phyloP scores from a whole-genome alignment of 1,140 invertebrate species.

The Cephus cinctus region DNA sequence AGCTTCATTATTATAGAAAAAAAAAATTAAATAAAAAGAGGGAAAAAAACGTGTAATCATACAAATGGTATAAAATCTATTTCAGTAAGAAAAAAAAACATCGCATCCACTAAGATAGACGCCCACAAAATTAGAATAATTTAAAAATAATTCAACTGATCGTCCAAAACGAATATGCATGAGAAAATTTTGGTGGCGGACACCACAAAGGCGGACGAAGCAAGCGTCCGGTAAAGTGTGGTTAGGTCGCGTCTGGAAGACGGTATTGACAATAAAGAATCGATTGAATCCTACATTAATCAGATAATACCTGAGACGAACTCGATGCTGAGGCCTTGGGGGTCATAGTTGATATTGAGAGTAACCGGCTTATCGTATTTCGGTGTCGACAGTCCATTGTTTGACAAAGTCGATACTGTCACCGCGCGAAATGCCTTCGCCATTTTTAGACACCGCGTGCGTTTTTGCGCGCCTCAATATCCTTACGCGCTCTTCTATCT shows the following conservation, averaged over 20 bases:
- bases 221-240: slow-evolving; percentile 24
- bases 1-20: no score
- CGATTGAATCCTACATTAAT: slow-evolving; percentile 26
- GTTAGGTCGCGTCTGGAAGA: slow-evolving; percentile 32
- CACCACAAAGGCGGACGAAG: no score
- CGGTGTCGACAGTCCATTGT: slow-evolving; percentile 64
- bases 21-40: no score
- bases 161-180: no score
- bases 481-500: background rate
- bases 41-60: no score
- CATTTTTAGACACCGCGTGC: slow-evolving; percentile 62
- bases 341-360: slow-evolving; percentile 72
- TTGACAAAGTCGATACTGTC: slow-evolving; percentile 67
- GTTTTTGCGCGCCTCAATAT: slow-evolving; percentile 31
- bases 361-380: slow-evolving; percentile 70
- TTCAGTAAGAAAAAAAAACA: no score
- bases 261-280: slow-evolving; percentile 26
- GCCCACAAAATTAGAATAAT: no score
- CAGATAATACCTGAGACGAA: slow-evolving; percentile 58
- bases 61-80: no score
- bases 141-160: no score
- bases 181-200: slow-evolving; percentile 7
- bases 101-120: no score
- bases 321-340: slow-evolving; percentile 72
- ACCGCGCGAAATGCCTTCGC: slow-evolving; percentile 70